Evolutionary conservation across 1,140 invertebrate genomes (phyloP).

Genomic region (Drosophila jambulina): DNA sequence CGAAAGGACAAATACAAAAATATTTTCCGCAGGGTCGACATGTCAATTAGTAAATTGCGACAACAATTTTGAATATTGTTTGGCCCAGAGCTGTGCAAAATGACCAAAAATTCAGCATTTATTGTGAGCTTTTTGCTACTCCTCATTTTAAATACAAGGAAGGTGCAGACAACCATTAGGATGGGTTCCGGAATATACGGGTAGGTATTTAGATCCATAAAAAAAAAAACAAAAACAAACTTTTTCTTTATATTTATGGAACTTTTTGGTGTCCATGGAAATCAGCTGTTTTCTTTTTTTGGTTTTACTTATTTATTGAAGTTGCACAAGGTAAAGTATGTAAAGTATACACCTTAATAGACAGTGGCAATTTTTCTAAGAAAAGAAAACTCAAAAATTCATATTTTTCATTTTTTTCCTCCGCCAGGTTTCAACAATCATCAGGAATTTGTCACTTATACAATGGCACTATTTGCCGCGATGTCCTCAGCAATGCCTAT

Average conservation of each 20-base stretch:
- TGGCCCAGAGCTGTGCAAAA: slow-evolving; percentile 7
- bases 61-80: slow-evolving; percentile 12
- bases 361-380: not conserved
- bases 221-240: not conserved
- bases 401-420: not conserved
- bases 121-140: slow-evolving; percentile 8
- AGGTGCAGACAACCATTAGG: slow-evolving; percentile 14
- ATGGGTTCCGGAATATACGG: slow-evolving; percentile 37
- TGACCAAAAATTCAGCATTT: slow-evolving; percentile 18
- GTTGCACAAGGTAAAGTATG: not conserved
- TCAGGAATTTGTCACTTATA: slow-evolving; percentile 90
- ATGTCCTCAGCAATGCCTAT: slow-evolving; percentile 91
- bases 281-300: not conserved
- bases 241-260: not conserved
- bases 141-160: not conserved
- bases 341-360: not conserved
- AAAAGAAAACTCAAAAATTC: not conserved
- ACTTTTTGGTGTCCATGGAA: not conserved
- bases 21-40: slow-evolving; percentile 25
- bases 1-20: slow-evolving; percentile 41
- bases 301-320: not conserved
- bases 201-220: slow-evolving; percentile 24
- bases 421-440: slow-evolving; percentile 60
- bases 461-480: slow-evolving; percentile 91
- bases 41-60: slow-evolving; percentile 31